Evolutionary conservation across 2,888 invertebrate species (phyloP), one percentile per base, ranked within the genome.

Genomic region (Orchesellides sinensis): DNA sequence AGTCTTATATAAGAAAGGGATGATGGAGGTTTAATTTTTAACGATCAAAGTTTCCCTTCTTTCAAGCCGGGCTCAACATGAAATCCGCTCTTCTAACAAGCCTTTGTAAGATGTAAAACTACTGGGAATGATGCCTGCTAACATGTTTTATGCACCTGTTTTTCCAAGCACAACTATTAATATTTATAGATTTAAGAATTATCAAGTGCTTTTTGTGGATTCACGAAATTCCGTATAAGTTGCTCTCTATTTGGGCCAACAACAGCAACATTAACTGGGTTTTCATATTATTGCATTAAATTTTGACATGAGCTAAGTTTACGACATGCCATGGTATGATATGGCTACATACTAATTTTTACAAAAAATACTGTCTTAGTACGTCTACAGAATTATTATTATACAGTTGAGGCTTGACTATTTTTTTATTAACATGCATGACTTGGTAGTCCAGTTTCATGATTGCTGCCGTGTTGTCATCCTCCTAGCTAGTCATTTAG

Each of bases 11-110:
- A 56, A 40, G 21, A 35, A 17, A 35, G 21, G 8, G 69, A 69
- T 54, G 32, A 69, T 52, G 68, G 29, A 49, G 54, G 70, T 54
- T 70, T 56, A 70, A 54, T 70, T 70, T 70, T 70, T 54, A 70
- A 70, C 54, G 70, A 70, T 17, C 23, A 54, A 70, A 70, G 35
- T 70, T 70, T 70, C 49, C 32, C 70, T 29, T 56, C 40, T 70
- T 70, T 70, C 40, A n/a, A n/a, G n/a, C n/a, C n/a, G n/a, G n/a
- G n/a, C n/a, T n/a, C n/a, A n/a, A n/a, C n/a, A n/a, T n/a, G n/a
- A n/a, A n/a, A n/a, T n/a, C n/a, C n/a, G n/a, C n/a, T n/a, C n/a
- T n/a, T n/a, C n/a, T n/a, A n/a, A n/a, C n/a, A n/a, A n/a, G n/a
- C n/a, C n/a, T n/a, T n/a, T n/a, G n/a, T n/a, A n/a, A n/a, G n/a